Evolutionary conservation across 1,140 invertebrate species (phyloP), one percentile per base, ranked within the genome.

Genomic region (Aplysia californica): DNA sequence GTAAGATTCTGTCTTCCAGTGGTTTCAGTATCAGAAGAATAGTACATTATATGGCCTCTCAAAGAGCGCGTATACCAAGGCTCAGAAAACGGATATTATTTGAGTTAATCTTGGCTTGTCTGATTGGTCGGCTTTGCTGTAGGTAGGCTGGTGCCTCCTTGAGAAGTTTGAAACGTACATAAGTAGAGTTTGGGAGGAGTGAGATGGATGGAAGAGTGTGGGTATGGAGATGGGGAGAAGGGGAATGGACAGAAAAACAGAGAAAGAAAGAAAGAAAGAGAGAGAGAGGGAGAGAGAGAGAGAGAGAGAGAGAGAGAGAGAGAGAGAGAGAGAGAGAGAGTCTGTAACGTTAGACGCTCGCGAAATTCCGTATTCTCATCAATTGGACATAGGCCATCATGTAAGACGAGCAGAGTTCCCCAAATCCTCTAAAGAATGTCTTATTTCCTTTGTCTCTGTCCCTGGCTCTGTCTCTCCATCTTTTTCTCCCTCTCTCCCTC

Each of bases 251-350:
- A 44, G 50, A 33, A 69, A 44, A 65, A n/a, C 38, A 29, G 20
- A 23, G 21, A 23, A 75, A 35, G 33, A 26, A 55, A 65, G 55
- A 55, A 35, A 39, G 50, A 31, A 71, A 39, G 56, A 59, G 58
- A 31, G 56, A 58, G 56, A 73, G 70, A 73, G 59, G 56, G 61
- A 73, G 50, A 71, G 64, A 74, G 41, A 71, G 59, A 66, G 23
- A 50, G 20, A 69, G 59, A 65, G 68, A 72, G 58, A 70, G 35
- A 59, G 55, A 38, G 38, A 39, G 56, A 66, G 23, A 59, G 35
- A 58, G 44, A 55, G 56, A 36, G 35, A 35, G 65, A 50, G 41
- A 50, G 31, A 70, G 67, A 50, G 36, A 64, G 71, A 73, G 55
- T 33, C 18, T 20, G 71, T 3, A 41, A 5, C n/a, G 31, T 3